Base-by-base conservation (phyloP, 2,888 invertebrate genomes). In the Drosophila demipolita region DNA sequence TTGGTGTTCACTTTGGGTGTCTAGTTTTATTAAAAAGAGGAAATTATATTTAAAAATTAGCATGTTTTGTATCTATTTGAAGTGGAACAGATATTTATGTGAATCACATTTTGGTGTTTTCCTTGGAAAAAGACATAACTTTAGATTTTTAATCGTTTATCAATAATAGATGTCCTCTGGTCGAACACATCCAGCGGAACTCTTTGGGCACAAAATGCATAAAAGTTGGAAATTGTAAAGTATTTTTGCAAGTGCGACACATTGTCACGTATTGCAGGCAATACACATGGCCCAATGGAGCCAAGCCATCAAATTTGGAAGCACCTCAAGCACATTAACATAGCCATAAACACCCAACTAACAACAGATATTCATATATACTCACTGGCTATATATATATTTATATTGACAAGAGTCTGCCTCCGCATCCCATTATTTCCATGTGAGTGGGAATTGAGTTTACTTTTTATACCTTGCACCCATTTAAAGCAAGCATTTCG, bases 1-100 rank as follows among this genome's bases (percentile, higher is more conserved):
- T 75, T 78, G 65, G 66, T 62, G 60, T 59, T 65, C 66, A 61
- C 72, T 78, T 84, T 57, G 64, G 67, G 66, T 82, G 80, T 40
- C 66, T 65, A 50, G 36, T 48, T 48, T 35, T 29, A 64, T 69
- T 26, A 29, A 29, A 29, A 29, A 6, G 29, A 29, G 26, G 26
- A 26, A 26, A 26, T 4, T 26, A 26, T 26, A 4, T 29, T 29
- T 26, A 3, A 26, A 26, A 26, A 0, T 26, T 26, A 2, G 26
- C 26, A 26, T n/a, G n/a, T 26, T 26, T 29, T 29, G 29, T 29
- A 29, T 29, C 0, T 29, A 29, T 29, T 29, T 29, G 29, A 29
- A 29, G 5, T 29, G 29, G 5, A 12, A 0, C 36, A 29, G 1
- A n/a, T 42, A 42, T 42, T 42, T 11, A n/a, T 23, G 20, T 20